Evolutionary conservation across 2,888 invertebrate species (phyloP).

Genomic region (Helobdella robusta): DNA sequence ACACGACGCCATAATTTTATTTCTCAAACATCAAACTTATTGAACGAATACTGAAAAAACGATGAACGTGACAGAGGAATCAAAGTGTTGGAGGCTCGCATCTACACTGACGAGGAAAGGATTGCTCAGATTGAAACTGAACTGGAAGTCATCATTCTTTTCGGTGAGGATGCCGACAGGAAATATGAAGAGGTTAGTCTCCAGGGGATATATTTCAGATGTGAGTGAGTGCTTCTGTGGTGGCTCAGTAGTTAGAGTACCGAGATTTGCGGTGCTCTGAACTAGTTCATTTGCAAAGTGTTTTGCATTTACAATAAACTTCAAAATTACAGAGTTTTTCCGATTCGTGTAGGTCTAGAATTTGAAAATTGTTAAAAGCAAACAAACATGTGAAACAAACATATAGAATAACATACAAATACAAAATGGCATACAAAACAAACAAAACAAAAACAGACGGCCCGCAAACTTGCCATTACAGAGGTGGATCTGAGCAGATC

Average conservation of each 20-base stretch:
- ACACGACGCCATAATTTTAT: neutral
- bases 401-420: neutral
- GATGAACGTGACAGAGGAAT: conserved; percentile 65
- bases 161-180: conserved; percentile 99
- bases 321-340: too few relatives aligned
- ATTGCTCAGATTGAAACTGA: conserved; percentile 57
- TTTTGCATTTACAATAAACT: too few relatives aligned
- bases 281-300: too few relatives aligned
- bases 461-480: conserved; percentile 99
- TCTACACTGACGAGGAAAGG: conserved; percentile 97
- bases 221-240: neutral
- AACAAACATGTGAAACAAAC: neutral
- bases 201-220: too few relatives aligned
- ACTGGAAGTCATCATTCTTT: conserved; percentile 97
- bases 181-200: conserved; percentile 85
- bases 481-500: conserved; percentile 99
- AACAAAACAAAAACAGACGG: conserved; percentile 61
- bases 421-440: neutral
- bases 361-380: too few relatives aligned
- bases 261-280: too few relatives aligned
- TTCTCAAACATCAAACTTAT: neutral
- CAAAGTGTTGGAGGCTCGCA: conserved; percentile 99
- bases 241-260: neutral
- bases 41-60: neutral
- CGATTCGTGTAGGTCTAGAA: too few relatives aligned